Conservation (phyloP, 2,888 invertebrate genomes). For the Atethmia centrago region DNA sequence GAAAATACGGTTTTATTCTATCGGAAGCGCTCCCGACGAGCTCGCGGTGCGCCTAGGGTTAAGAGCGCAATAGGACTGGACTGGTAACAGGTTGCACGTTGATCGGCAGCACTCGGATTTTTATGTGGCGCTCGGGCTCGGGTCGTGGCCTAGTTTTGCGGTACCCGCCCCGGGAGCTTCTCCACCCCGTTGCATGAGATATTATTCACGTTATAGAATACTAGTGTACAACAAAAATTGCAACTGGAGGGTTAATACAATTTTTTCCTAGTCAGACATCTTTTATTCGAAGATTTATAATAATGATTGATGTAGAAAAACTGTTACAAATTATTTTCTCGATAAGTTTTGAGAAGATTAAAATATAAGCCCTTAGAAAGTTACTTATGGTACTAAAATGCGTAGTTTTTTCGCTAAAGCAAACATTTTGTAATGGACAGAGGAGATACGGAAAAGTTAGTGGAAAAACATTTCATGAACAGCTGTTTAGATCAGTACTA, state of each 20-base stretch:
- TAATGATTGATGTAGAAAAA: not conserved
- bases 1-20: constrained; percentile 17
- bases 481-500: constrained; percentile 23
- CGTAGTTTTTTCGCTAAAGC: not conserved
- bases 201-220: constrained; percentile 37
- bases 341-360: not conserved
- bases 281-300: not conserved
- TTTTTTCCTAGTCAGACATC: not conserved
- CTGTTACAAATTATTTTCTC: not conserved
- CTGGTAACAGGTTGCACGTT: constrained; percentile 63
- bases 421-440: too few relatives aligned
- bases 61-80: constrained; percentile 53
- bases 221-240: constrained; percentile 3
- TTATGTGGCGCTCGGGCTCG: constrained; percentile 55
- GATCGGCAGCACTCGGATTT: constrained; percentile 59
- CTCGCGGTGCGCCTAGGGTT: constrained; percentile 45
- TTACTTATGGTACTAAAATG: not conserved
- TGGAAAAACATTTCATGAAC: constrained; percentile 4
- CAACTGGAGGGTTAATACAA: not conserved
- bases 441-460: not conserved
- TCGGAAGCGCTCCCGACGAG: constrained; percentile 38
- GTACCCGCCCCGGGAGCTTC: constrained; percentile 46
- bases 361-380: not conserved
- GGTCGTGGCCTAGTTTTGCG: constrained; percentile 62
- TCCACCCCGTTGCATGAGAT: constrained; percentile 63